Evolutionary conservation across 2,888 invertebrate species (phyloP), one percentile per base, ranked within the genome.

Genomic region (Pherbina coryleti): DNA sequence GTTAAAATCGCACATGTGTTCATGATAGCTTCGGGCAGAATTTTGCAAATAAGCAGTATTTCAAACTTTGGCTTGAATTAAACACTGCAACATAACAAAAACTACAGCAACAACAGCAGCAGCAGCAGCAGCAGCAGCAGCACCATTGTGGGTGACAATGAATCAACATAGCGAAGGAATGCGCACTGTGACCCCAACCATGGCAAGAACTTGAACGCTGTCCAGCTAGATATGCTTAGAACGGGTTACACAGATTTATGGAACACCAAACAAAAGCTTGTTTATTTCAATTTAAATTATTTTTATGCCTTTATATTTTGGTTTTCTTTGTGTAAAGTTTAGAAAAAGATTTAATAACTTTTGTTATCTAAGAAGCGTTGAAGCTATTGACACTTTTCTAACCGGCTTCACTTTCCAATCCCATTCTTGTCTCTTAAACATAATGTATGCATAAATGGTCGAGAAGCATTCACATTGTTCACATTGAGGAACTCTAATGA

Each of bases 1-100:
- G 22, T 8, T 25, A 69, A 44, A 49, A 22, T n/a, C 31, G 49
- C 73, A 60, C 73, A 57, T 73, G 73, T 74, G 62, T 25, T 62
- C 79, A 75, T 79, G 79, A 79, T 74, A 66, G 79, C 76, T 44
- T 19, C 34, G 19, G 71, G 79, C 79, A 11, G 75, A 67, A 72
- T 75, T 57, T 71, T 75, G 67, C 79, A 62, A 53, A 49, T 73
- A 34, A 31, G 17, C 62, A 62, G 14, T 49, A 62, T 44, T 49
- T 64, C 62, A 64, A 28, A 53, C 8, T 60, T n/a, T n/a, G 17
- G 31, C 64, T 25, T 5, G 17, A 22, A 51, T 44, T 22, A 64
- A 76, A 60, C 4, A 64, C 11, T 11, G 44, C 31, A 51, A 70
- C 53, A 22, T 17, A 49, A 44, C 44, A 44, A 44, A 44, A 44